These are phyloP conservation scores for Lasioglossum leucozonium DNA, from an alignment of 2,888 invertebrate species.

Conservation along the genomic window DNA sequence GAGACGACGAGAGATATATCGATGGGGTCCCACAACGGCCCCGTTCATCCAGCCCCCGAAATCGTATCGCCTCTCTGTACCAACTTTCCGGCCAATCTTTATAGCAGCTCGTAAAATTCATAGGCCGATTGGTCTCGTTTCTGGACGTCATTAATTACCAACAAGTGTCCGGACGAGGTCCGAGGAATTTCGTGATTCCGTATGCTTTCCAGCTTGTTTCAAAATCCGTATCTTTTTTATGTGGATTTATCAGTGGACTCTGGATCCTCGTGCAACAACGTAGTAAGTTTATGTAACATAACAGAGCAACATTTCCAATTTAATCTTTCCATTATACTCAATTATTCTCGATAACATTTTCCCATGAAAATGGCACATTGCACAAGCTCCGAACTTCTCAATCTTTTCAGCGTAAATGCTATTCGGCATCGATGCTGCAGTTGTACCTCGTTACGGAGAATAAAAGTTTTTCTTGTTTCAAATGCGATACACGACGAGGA, in stretches of 20 bases:
- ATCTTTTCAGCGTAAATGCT: neutral
- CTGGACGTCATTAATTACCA: constrained; percentile 43
- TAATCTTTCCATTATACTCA: neutral
- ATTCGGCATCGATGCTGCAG: neutral
- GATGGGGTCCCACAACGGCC: constrained; percentile 55
- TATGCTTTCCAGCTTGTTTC: neutral
- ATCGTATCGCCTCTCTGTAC: constrained; percentile 12
- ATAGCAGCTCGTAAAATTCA: constrained; percentile 55
- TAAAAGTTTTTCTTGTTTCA: too few relatives aligned
- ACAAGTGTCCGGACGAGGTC: neutral
- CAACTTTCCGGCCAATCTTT: constrained; percentile 48
- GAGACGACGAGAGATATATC: constrained; percentile 55
- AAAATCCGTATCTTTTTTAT: neutral
- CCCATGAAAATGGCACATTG: neutral
- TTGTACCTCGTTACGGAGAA: neutral
- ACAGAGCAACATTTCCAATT: neutral
- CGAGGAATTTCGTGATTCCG: neutral
- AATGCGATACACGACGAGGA: neutral
- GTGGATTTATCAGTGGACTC: neutral
- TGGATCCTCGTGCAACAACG: too few relatives aligned
- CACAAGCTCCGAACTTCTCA: neutral
- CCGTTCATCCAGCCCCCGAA: constrained; percentile 43
- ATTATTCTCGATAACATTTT: too few relatives aligned
- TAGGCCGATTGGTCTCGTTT: neutral
- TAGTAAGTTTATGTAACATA: too few relatives aligned